phyloP scores from a whole-genome alignment of 2,888 invertebrate species.

The Tipula helvola region DNA sequence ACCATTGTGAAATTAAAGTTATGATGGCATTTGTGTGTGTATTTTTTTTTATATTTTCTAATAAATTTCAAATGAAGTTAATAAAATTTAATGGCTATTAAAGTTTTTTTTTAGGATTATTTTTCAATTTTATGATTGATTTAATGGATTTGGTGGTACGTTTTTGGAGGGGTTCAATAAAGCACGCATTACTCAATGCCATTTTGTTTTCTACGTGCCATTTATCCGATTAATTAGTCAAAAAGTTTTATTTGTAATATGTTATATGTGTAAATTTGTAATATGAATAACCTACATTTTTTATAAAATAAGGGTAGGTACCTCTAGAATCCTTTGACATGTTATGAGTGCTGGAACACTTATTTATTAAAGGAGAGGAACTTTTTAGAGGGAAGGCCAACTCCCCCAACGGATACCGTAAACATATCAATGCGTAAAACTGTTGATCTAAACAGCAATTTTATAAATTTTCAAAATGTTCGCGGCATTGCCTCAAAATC shows the following conservation, averaged over 20 bases:
- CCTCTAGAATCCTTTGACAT: too few species aligned
- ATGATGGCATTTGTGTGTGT: background rate
- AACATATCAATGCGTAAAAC: too few species aligned
- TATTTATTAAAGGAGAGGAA: too few species aligned
- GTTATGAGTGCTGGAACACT: too few species aligned
- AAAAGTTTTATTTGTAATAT: background rate
- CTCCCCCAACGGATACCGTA: too few species aligned
- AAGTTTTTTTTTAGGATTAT: background rate
- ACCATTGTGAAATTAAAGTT: background rate
- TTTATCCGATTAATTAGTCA: background rate
- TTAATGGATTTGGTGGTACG: background rate
- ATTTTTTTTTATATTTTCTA: background rate
- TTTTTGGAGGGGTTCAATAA: background rate
- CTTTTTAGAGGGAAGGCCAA: too few species aligned
- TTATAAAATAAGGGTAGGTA: too few species aligned
- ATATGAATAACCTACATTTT: too few species aligned
- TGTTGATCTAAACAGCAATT: too few species aligned
- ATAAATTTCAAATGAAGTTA: background rate
- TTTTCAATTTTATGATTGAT: background rate
- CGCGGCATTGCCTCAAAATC: too few species aligned
- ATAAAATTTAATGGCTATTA: background rate
- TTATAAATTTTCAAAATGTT: too few species aligned
- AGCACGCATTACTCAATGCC: background rate
- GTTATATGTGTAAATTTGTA: too few species aligned
- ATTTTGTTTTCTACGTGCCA: background rate